Evolutionary conservation across 2,797 vertebrate species (phyloP).

Genomic region (Rachycentron canadum): DNA sequence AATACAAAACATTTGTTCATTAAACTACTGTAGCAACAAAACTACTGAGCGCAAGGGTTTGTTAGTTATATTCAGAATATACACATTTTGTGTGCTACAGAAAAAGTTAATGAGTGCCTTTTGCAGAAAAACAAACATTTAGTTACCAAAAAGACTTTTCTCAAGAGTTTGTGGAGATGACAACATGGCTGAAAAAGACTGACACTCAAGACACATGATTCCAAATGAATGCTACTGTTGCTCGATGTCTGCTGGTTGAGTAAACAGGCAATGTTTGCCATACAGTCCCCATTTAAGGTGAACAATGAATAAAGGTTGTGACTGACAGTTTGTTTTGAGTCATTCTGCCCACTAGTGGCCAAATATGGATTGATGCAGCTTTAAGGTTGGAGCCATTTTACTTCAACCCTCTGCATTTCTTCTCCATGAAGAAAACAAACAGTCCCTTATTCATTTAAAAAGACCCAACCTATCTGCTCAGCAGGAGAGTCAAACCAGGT

Average conservation of each 20-base stretch:
- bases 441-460: background rate
- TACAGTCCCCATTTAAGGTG: background rate
- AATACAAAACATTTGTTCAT: background rate
- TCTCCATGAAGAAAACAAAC: too few species aligned
- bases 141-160: background rate
- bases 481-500: background rate
- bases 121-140: background rate
- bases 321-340: conserved; percentile 1
- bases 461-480: background rate
- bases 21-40: background rate
- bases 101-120: background rate
- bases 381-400: background rate
- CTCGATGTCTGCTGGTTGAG: background rate
- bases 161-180: background rate
- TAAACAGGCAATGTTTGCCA: background rate
- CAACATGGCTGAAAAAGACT: background rate
- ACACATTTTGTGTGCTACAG: too few species aligned
- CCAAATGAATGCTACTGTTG: background rate
- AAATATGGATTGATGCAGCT: background rate
- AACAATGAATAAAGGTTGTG: background rate
- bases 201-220: background rate
- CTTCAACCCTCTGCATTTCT: background rate
- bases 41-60: background rate
- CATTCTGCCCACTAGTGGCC: conserved; percentile 7
- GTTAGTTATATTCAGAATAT: background rate